These are phyloP conservation scores for Aethes cnicana DNA, from an alignment of 2,888 invertebrate species.

Conservation along the genomic window DNA sequence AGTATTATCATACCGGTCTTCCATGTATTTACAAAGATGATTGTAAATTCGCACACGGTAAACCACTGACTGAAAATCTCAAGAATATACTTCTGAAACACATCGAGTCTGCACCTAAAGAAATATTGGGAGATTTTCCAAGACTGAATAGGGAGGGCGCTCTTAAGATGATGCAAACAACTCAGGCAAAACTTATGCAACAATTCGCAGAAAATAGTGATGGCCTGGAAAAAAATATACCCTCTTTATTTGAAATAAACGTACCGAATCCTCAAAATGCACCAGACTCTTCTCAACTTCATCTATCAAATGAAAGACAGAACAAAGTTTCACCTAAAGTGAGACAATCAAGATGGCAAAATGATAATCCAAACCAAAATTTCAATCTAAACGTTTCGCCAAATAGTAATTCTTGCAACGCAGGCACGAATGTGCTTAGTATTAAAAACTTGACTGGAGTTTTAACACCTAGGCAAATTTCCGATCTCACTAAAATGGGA, in stretches of 20 bases:
- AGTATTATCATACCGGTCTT: conserved; percentile 96
- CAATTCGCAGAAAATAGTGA: conserved; percentile 64
- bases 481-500: conserved; percentile 82
- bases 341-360: conserved; percentile 78
- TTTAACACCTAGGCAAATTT: conserved; percentile 80
- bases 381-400: conserved; percentile 54
- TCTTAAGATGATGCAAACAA: conserved; percentile 77
- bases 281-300: conserved; percentile 51
- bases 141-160: conserved; percentile 91
- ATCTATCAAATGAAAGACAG: conserved; percentile 62
- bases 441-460: conserved; percentile 83
- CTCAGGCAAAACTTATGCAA: conserved; percentile 70
- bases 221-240: conserved; percentile 62
- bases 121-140: conserved; percentile 94
- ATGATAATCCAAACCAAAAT: conserved; percentile 62
- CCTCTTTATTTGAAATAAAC: conserved; percentile 75
- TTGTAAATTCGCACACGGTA: conserved; percentile 96
- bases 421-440: conserved; percentile 68
- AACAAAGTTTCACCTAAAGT: conserved; percentile 73
- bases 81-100: conserved; percentile 86
- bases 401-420: conserved; percentile 48
- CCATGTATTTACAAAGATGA: conserved; percentile 91
- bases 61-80: conserved; percentile 91
- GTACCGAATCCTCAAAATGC: conserved; percentile 65
- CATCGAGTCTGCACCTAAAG: conserved; percentile 94